Base-by-base conservation (phyloP, 2,888 invertebrate genomes). In the Hylaea fasciaria region DNA sequence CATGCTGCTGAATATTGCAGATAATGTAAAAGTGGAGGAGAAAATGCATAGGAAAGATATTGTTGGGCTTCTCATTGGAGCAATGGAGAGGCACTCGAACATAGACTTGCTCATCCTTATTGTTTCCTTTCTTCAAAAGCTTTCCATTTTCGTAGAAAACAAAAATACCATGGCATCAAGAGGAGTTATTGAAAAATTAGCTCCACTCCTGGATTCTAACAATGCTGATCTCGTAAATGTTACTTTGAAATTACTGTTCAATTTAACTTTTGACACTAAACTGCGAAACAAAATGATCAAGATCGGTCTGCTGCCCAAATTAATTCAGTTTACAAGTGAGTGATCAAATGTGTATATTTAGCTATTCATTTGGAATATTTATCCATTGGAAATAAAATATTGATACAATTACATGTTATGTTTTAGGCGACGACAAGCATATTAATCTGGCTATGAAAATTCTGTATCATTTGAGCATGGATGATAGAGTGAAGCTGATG, bases 11-110 rank as follows among this genome's bases (percentile, higher is more conserved):
- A 99, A 99, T 85, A 96, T 99, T 85, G 97, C 99, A 3, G 98
- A 98, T 86, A 99, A 98, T 92, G 94, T 97, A 9, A 96, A 96
- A 83, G 96, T 99, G 2, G 99, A 99, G 87, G 96, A 98, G 87
- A 99, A 99, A 93, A 99, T 99, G 97, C 95, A 97, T 29, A 97
- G 97, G 76, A 97, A 98, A 85, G 97, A 97, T 77, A 95, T 99
- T 68, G 96, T 98, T 3, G 96, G 96, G 40, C 94, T 98, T 89
- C 93, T 99, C 40, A 95, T 97, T 47, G 97, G 96, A 77, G 96
- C 97, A 10, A 93, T 99, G 82, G 98, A 98, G 76, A 94, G 99
- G 65, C 96, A 97, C 73, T 89, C 93, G 13, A 98, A 98, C 84
- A 95, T 95, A 66, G 98, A 99, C 85, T 93, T 99, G 29, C 93